Base-by-base conservation (phyloP, 2,888 invertebrate genomes). In the Aleiodes leptofemur region DNA sequence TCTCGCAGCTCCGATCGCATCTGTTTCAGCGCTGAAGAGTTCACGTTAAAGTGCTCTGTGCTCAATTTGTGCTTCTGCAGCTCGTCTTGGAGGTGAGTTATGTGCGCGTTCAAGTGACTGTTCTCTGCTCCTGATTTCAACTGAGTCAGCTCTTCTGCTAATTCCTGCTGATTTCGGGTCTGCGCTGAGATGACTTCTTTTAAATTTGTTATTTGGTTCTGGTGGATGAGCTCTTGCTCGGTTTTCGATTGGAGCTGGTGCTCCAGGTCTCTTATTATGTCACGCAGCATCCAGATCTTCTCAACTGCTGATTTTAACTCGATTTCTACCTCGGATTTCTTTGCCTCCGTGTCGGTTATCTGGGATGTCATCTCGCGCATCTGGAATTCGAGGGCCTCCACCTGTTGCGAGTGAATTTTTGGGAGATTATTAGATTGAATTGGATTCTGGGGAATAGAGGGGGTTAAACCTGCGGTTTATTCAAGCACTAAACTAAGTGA, bases 251-350 rank as follows among this genome's bases (percentile, higher is more conserved):
- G 95, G 0, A 96, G 89, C 85, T 96, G 95, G 0, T 90, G 90
- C 86, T 97, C 97, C 55, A 96, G 89, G 80, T 95, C 95, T 0
- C 92, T 91, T 71, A 97, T 95, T 71, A 96, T 94, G 76, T 96
- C 96, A 48, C 95, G 91, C 14, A 96, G 90, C 11, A 94, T 91
- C 82, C 91, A 91, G 29, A 95, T 93, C 88, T 96, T 96, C 72
- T 95, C 95, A 43, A 94, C 92, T 0, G 94, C 93, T n/a, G 93
- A 93, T 87, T 95, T 93, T 1, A 95, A 89, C 79, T 96, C 96
- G 0, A 91, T 90, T 87, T 96, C 95, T 0, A 94, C 89, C 71
- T 93, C 92, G 1, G 92, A 92, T 81, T 93, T 93, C 77, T 93
- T 92, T 0, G 91, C 88, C 81, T 94, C 93, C 1, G 93, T 89